phyloP scores from a whole-genome alignment of 2,797 vertebrate species.

The Muraenolepis orangiensis region DNA sequence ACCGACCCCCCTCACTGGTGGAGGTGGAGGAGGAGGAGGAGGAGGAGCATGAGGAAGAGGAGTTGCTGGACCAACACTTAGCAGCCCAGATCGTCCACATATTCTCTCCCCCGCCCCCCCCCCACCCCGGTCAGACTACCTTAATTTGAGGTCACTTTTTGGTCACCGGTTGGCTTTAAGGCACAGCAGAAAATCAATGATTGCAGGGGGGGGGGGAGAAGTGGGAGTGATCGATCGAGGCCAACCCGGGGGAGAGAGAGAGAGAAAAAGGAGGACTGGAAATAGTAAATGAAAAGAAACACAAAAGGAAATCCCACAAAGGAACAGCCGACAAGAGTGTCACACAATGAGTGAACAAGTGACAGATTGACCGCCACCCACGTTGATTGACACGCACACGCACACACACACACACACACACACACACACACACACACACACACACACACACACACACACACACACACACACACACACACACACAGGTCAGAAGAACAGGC shows the following conservation, averaged over 20 bases:
- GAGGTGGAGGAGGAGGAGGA: not conserved
- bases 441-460: slow-evolving; percentile 30
- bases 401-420: not conserved
- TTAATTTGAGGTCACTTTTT: slow-evolving; percentile 40
- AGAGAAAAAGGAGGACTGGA: not conserved
- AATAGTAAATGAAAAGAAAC: not conserved
- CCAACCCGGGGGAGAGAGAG: not conserved
- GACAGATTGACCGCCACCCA: slow-evolving; percentile 62
- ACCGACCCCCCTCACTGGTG: too few relatives aligned
- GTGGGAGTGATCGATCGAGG: slow-evolving; percentile 53
- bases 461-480: too few relatives aligned
- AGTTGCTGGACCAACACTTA: slow-evolving; percentile 26
- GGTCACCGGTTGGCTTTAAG: slow-evolving; percentile 35
- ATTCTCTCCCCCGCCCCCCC: slow-evolving; percentile 17
- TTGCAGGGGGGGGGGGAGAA: slow-evolving; percentile 18
- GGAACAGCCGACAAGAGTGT: slow-evolving; percentile 45
- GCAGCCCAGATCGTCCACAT: slow-evolving; percentile 31
- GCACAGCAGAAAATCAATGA: slow-evolving; percentile 42
- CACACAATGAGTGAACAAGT: slow-evolving; percentile 65
- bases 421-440: not conserved
- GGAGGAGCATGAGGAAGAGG: slow-evolving; percentile 32
- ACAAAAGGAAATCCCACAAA: slow-evolving; percentile 9
- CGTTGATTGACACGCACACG: slow-evolving; percentile 30
- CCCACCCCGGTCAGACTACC: too few relatives aligned
- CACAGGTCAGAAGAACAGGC: too few relatives aligned